These are phyloP conservation scores for Rapana venosa DNA, from an alignment of 2,888 invertebrate genomes.

Conservation along the genomic window DNA sequence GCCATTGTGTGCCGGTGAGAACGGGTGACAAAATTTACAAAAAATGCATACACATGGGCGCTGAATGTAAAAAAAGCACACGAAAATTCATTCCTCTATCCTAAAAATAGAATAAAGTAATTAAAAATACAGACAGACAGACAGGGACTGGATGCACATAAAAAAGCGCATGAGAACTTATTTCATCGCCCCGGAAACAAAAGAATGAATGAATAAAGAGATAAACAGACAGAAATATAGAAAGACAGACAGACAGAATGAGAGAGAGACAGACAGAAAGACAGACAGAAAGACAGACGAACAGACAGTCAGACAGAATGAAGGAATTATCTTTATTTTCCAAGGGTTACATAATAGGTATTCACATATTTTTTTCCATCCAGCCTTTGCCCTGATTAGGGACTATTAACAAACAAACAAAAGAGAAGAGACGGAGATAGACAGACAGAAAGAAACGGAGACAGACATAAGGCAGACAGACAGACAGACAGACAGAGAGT, in stretches of 20 bases:
- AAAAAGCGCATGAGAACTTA: not conserved
- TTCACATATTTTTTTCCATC: too few relatives aligned
- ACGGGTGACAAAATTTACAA: too few relatives aligned
- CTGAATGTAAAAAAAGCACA: not conserved
- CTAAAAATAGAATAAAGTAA: too few relatives aligned
- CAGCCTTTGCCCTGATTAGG: too few relatives aligned
- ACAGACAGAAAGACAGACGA: not conserved
- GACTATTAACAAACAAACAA: not conserved
- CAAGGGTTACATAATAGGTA: too few relatives aligned
- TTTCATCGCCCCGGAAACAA: not conserved
- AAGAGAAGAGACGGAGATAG: not conserved
- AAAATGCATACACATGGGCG: not conserved
- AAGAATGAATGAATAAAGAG: not conserved
- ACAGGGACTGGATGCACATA: not conserved
- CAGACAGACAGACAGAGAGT: not conserved
- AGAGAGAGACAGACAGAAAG: not conserved
- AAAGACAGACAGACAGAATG: not conserved
- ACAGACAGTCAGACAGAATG: not conserved
- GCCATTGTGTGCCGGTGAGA: too few relatives aligned
- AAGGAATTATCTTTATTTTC: too few relatives aligned
- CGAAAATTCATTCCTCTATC: too few relatives aligned
- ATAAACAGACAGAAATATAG: not conserved
- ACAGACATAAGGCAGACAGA: not conserved
- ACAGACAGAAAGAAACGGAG: not conserved
- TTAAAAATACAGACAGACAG: not conserved